These are phyloP conservation scores for Agriopis marginaria DNA, from an alignment of 2,888 invertebrate species.

Conservation along the genomic window DNA sequence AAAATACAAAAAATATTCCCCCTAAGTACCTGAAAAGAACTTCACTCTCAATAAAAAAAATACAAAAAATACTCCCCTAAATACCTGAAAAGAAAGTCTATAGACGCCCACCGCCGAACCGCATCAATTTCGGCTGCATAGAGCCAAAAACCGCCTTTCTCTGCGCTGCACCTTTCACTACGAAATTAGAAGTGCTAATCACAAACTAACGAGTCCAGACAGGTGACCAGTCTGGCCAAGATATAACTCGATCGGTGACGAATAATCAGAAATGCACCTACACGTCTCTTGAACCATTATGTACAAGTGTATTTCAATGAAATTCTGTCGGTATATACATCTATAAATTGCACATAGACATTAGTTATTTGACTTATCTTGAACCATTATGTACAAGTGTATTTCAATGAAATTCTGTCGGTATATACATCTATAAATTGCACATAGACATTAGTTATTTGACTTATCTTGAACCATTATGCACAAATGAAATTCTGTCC, in stretches of 20 bases:
- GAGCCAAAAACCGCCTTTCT: constrained; percentile 70
- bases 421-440: no score
- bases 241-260: background rate
- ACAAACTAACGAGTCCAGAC: constrained; percentile 67
- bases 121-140: constrained; percentile 57
- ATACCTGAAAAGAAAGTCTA: constrained; percentile 38
- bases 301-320: no score
- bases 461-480: no score
- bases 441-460: no score
- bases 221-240: background rate
- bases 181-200: constrained; percentile 81
- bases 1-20: background rate
- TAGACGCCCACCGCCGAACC: constrained; percentile 34
- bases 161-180: constrained; percentile 74
- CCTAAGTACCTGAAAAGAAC: constrained; percentile 28
- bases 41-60: background rate
- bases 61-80: background rate
- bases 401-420: no score
- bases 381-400: no score
- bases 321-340: no score
- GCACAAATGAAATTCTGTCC: no score
- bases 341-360: no score
- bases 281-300: no score
- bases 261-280: background rate
- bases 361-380: no score